Base-by-base conservation (phyloP, 2,113 vertebrate species). In the Rhinoderma darwinii region DNA sequence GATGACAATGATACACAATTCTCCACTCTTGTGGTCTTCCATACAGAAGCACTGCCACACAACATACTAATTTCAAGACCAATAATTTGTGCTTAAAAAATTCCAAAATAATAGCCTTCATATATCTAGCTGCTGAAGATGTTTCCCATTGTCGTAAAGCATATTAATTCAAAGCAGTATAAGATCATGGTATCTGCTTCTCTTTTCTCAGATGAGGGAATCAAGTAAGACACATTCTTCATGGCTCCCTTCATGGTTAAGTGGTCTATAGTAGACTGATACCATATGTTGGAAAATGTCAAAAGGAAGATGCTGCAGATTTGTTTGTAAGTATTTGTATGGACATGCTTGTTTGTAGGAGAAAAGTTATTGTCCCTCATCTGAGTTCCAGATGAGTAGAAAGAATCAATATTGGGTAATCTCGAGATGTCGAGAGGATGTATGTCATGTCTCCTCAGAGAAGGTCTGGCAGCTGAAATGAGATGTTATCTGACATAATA, bases 191-290 rank as follows among this genome's bases (percentile, higher is more conserved):
- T 43, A 30, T 66, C 37, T 82, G 50, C 27, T 41, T 81, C 56
- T 10, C 27, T 20, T 82, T 43, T 81, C 37, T 2, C 54, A 54
- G 30, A 83, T 83, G 68, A 72, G 47, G 82, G 63, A 83, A 27
- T 50, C 43, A 51, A 37, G 51, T 70, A 51, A 70, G 44, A 72
- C 10, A 73, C 43, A 83, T 72, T 72, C 82, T 25, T 51, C 47
- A 39, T 83, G 82, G 82, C 68, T 72, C 82, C 82, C 35, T 73
- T 54, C 30, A 51, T n/a, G 35, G 50, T 54, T 72, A 18, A n/a
- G 68, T 73, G 63, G 51, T 54, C 82, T 82, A 82, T 37, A 56
- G 35, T 25, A 82, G 79, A 82, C 79, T 50, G 47, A 83, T 83
- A 25, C 81, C 82, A 83, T 73, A 83, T 83, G 82, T 70, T 37